These are phyloP conservation scores for Scaptomyza graminum DNA, from an alignment of 1,140 invertebrate genomes.

Conservation along the genomic window DNA sequence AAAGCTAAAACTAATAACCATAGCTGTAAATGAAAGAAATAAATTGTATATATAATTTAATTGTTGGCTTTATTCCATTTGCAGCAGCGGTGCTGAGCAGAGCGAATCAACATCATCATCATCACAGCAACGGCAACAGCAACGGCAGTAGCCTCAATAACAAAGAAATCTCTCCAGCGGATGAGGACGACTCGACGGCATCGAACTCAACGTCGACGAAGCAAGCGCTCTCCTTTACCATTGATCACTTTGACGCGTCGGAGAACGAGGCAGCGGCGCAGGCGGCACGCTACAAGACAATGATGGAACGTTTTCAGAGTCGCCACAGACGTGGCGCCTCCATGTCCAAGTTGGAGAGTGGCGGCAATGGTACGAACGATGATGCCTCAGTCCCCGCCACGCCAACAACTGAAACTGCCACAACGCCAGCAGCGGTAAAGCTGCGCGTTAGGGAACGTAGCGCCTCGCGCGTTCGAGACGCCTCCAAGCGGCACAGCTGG, in stretches of 20 bases:
- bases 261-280: slow-evolving; percentile 85
- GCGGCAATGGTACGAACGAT: slow-evolving; percentile 28
- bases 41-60: slow-evolving; percentile 50
- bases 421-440: slow-evolving; percentile 57
- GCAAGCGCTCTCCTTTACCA: slow-evolving; percentile 86
- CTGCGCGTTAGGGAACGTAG: slow-evolving; percentile 77
- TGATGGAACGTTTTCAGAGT: slow-evolving; percentile 89
- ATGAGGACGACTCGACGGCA: slow-evolving; percentile 62
- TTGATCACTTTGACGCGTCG: slow-evolving; percentile 88
- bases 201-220: slow-evolving; percentile 63
- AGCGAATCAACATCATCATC: slow-evolving; percentile 56
- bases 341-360: slow-evolving; percentile 86
- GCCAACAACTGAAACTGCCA: slow-evolving; percentile 44
- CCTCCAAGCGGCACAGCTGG: slow-evolving; percentile 82
- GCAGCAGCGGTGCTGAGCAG: slow-evolving; percentile 63
- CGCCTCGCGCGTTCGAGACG: slow-evolving; percentile 72
- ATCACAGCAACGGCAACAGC: slow-evolving; percentile 29
- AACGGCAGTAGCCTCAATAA: slow-evolving; percentile 32
- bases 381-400: slow-evolving; percentile 51
- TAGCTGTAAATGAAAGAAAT: slow-evolving; percentile 75
- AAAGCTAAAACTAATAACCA: slow-evolving; percentile 68
- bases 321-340: slow-evolving; percentile 89
- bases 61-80: slow-evolving; percentile 54
- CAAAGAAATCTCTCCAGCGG: slow-evolving; percentile 38
- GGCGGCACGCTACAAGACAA: slow-evolving; percentile 85